A percentile compares a stretch with the other conserved stretches of the same genome.
Conservation (phyloP, 2,888 invertebrate genomes). For the Brachypterus glaber region DNA sequence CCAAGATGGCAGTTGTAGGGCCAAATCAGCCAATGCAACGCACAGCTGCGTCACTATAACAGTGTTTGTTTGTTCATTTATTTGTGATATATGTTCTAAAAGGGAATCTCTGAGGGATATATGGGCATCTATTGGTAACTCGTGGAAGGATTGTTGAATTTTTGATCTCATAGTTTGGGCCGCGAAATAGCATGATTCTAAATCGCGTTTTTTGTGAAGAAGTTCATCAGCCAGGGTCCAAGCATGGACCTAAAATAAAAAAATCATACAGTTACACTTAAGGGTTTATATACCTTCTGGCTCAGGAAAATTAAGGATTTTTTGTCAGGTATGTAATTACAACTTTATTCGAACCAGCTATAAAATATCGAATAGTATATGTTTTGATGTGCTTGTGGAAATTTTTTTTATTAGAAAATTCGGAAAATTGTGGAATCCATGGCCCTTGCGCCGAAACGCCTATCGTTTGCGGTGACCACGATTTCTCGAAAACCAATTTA, state of each 20-base stretch:
- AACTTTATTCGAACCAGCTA: too few species aligned
- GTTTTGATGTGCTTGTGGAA: too few species aligned
- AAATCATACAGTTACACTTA: too few species aligned
- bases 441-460: too few species aligned
- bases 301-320: too few species aligned
- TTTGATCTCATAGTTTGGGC: slow-evolving; percentile 97
- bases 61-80: slow-evolving; percentile 67
- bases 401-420: too few species aligned
- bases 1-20: slow-evolving; percentile 91
- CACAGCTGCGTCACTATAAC: slow-evolving; percentile 88
- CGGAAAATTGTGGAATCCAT: too few species aligned
- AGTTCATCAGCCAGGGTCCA: slow-evolving; percentile 97
- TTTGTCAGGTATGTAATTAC: too few species aligned
- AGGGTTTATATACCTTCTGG: too few species aligned
- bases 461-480: too few species aligned
- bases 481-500: too few species aligned
- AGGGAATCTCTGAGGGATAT: slow-evolving; percentile 83
- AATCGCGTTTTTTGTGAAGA: slow-evolving; percentile 75
- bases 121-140: slow-evolving; percentile 78
- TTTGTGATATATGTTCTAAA: slow-evolving; percentile 74
- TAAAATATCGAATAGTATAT: too few species aligned
- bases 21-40: slow-evolving; percentile 86
- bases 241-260: slow-evolving; percentile 71
- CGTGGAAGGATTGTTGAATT: slow-evolving; percentile 84
- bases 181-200: slow-evolving; percentile 94